Evolutionary conservation across 2,888 invertebrate genomes (phyloP), one percentile per base, ranked within the genome.

Genomic region (Capitulum mitella): DNA sequence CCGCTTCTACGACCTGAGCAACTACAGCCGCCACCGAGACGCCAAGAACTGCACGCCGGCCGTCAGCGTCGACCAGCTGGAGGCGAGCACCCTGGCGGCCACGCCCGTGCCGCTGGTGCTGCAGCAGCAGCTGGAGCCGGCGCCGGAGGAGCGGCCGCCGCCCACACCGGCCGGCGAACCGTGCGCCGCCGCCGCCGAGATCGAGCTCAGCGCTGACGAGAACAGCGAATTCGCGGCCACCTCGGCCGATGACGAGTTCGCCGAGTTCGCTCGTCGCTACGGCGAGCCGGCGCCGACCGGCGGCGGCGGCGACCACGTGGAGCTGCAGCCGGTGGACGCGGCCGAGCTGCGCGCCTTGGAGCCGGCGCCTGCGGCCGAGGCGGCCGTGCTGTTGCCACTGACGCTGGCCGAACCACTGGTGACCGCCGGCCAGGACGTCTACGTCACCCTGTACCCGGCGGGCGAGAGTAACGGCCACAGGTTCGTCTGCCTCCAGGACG

Each of bases 281-380:
- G 76, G 46, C 76, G 48, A 29, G 74, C 10, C 74, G 32, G 76
- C 6, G 76, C 32, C 46, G 75, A 43, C 46, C 16, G 70, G 16
- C 22, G 37, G 37, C 70, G 70, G 34, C 70, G 76, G 76, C n/a
- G 76, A 76, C 32, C n/a, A n/a, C 8, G 76, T 76, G 29, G 76
- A 76, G 76, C 48, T 76, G 46, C 76, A 76, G 76, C 76, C 76
- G 29, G 76, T 76, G 46, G 48, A 76, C 46, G 76, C 76, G 14
- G 76, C 19, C 16, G 76, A 76, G 76, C 76, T 76, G 76, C 76
- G 29, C 43, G 48, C 76, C 29, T 46, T 76, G 76, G 76, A 76
- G 76, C 29, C 76, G 3, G 76, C 76, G 6, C 10, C 29, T 16
- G 22, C 34, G 34, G 37, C 70, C 37, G 34, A 34, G 37, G 3